phyloP scores from a whole-genome alignment of 1,140 invertebrate species.

The Formica selysi region DNA sequence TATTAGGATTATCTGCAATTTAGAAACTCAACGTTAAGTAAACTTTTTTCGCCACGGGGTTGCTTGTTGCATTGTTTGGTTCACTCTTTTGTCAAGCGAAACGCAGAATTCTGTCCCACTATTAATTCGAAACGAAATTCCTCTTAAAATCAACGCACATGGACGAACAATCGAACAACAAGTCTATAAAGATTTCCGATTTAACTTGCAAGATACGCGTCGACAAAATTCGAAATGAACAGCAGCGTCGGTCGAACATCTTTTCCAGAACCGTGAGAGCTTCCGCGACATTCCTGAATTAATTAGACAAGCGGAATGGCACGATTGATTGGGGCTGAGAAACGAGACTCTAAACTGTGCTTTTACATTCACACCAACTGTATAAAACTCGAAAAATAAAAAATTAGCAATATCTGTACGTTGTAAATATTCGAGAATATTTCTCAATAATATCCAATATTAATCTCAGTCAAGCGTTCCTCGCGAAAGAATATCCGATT shows the following conservation, averaged over 20 bases:
- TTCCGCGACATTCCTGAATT: slow-evolving; percentile 53
- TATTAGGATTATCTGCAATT: slow-evolving; percentile 66
- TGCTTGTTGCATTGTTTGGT: neutral
- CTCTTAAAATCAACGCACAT: slow-evolving; percentile 7
- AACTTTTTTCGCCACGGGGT: slow-evolving; percentile 18
- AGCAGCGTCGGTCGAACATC: neutral
- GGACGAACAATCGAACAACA: neutral
- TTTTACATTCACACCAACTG: neutral
- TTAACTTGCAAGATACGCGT: neutral
- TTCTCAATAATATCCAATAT: neutral
- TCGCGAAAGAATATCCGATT: neutral
- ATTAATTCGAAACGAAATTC: slow-evolving; percentile 63
- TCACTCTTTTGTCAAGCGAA: neutral
- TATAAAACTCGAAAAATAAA: neutral
- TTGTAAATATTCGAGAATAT: neutral
- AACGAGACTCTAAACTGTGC: neutral
- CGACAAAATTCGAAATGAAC: neutral
- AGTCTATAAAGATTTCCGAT: neutral
- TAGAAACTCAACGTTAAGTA: slow-evolving; percentile 71
- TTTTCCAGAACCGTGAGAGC: neutral
- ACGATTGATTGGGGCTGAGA: neutral
- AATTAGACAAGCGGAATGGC: slow-evolving; percentile 34
- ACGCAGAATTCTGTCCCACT: slow-evolving; percentile 21
- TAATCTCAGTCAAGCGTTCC: neutral
- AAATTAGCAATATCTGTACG: neutral